Evolutionary conservation across 2,797 vertebrate genomes (phyloP).

Genomic region (Mus spretus): DNA sequence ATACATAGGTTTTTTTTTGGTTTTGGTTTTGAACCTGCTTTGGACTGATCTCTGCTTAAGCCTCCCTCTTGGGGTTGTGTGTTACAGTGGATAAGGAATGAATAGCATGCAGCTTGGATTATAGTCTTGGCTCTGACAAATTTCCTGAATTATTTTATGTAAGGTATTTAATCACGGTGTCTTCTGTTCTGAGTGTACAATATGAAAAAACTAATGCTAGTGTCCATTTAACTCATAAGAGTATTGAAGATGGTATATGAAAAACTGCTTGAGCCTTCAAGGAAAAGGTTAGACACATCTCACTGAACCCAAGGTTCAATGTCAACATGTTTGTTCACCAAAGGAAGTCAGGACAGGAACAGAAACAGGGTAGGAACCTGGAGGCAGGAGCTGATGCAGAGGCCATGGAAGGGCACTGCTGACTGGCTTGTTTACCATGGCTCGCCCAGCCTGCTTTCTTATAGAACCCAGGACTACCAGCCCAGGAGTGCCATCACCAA

Average conservation of each 20-base stretch:
- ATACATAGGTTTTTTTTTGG: background rate
- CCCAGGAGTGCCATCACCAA: too few relatives aligned
- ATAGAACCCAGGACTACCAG: too few relatives aligned
- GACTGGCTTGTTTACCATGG: too few relatives aligned
- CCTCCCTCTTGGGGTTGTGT: background rate
- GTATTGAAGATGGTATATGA: background rate
- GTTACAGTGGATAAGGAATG: background rate
- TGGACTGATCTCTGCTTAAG: background rate
- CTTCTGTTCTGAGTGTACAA: background rate
- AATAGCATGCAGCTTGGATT: background rate
- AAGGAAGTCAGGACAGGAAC: background rate
- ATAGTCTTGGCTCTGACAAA: background rate
- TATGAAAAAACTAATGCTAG: background rate
- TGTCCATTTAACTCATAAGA: background rate
- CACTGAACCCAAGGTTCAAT: background rate
- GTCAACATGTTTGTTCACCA: background rate
- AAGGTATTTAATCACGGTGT: background rate
- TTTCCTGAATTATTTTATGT: conserved; percentile 5
- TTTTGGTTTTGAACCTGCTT: background rate
- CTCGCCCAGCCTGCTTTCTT: background rate
- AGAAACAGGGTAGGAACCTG: background rate
- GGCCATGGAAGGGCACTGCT: background rate
- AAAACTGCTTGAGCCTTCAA: background rate
- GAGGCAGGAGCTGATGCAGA: too few relatives aligned
- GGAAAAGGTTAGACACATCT: background rate